These are phyloP conservation scores for Bubalus kerabau DNA, from an alignment of 2,113 vertebrate species.

Conservation along the genomic window DNA sequence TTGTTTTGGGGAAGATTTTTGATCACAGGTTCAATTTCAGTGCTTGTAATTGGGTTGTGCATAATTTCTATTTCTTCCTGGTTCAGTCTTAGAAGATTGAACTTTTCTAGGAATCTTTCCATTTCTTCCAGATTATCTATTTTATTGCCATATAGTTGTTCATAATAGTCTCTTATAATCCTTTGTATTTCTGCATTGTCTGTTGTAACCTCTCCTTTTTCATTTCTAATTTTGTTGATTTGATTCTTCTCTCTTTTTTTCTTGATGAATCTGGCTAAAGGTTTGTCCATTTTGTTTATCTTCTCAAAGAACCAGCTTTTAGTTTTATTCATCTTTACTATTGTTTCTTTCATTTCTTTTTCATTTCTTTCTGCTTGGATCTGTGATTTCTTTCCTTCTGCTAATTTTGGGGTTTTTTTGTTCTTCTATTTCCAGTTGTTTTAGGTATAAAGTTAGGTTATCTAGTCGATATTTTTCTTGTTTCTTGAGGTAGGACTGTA, in stretches of 20 bases:
- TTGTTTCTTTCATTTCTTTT: background rate
- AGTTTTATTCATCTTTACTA: background rate
- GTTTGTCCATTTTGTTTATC: background rate
- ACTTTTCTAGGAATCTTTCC: background rate
- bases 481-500: background rate
- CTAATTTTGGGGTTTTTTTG: background rate
- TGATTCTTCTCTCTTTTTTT: background rate
- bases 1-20: background rate
- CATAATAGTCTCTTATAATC: background rate
- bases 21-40: background rate
- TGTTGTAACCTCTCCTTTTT: background rate
- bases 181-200: background rate
- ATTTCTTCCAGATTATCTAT: background rate
- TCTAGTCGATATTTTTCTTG: background rate
- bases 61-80: background rate
- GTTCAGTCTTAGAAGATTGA: background rate
- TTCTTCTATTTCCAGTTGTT: background rate
- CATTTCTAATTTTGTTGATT: background rate
- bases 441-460: background rate
- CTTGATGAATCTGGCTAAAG: background rate
- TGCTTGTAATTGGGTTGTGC: background rate
- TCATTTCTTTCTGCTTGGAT: background rate
- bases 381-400: background rate
- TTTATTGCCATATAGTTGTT: background rate
- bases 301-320: background rate